These are phyloP conservation scores for Drosophila ananassae DNA, from an alignment of 1,140 invertebrate species.

Conservation along the genomic window DNA sequence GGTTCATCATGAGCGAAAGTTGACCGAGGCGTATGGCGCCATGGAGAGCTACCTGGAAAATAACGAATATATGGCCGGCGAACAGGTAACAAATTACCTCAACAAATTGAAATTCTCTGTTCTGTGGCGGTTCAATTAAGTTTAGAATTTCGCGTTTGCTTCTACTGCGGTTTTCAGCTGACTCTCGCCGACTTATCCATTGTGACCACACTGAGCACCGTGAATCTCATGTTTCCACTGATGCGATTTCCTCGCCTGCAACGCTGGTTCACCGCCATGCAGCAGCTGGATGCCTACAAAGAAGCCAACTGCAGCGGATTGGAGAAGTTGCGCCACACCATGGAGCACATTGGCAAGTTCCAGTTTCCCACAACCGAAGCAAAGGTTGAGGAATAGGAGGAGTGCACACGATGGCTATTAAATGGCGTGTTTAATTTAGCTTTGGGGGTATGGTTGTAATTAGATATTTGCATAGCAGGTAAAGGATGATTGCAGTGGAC, in stretches of 20 bases:
- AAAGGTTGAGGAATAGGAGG: background rate
- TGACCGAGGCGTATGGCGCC: slow-evolving; percentile 65
- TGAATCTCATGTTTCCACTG: slow-evolving; percentile 82
- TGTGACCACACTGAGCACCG: slow-evolving; percentile 81
- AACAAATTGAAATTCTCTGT: slow-evolving; percentile 13
- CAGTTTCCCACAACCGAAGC: slow-evolving; percentile 50
- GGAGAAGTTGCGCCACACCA: slow-evolving; percentile 58
- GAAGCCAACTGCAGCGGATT: slow-evolving; percentile 60
- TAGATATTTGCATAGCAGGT: background rate
- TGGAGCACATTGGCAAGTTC: slow-evolving; percentile 68
- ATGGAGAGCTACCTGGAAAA: slow-evolving; percentile 64
- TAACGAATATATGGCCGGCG: slow-evolving; percentile 62
- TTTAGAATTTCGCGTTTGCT: slow-evolving; percentile 47
- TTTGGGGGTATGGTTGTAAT: background rate
- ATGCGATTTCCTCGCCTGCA: slow-evolving; percentile 65
- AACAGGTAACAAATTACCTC: slow-evolving; percentile 49
- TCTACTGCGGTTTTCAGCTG: slow-evolving; percentile 53
- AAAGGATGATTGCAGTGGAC: too few species aligned
- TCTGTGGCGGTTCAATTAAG: slow-evolving; percentile 40
- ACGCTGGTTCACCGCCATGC: slow-evolving; percentile 71
- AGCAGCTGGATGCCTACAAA: slow-evolving; percentile 63
- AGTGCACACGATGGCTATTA: slow-evolving; percentile 3
- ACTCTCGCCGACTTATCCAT: slow-evolving; percentile 80
- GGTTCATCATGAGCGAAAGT: slow-evolving; percentile 67
- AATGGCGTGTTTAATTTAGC: slow-evolving; percentile 14